Evolutionary conservation across 1,140 invertebrate genomes (phyloP), one percentile per base, ranked within the genome.

Genomic region (Whitmania pigra): DNA sequence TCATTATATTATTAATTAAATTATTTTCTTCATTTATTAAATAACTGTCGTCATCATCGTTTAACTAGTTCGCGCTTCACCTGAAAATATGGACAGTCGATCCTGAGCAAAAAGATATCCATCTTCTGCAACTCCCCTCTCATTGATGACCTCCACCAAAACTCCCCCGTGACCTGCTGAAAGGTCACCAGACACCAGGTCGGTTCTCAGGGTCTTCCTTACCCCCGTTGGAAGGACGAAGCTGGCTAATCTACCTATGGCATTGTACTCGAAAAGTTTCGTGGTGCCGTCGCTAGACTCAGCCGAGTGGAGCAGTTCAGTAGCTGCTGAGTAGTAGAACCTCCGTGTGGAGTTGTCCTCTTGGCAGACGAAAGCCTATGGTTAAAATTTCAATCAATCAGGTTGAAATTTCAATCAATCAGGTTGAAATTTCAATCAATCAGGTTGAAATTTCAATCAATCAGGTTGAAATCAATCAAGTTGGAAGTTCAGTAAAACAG

Each of bases 151-250:
- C 18, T 63, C 57, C 11, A 63, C 57, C 57, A n/a, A 25, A 22
- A 63, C 22, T 22, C 57, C 57, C 11, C 29, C 29, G 22, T 31
- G 57, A 7, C 29, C 57, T 2, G 22, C 29, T 2, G 22, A 25
- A 11, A 49, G 15, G 15, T 49, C 43, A 25, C 11, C 57, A 13
- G 9, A 31, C 22, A 63, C 80, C 69, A 82, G 77, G 74, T 81
- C 79, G 13, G 81, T 80, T 9, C 76, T 85, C 60, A 95, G 86
- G 72, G 88, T 86, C 20, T 93, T 86, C 71, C 88, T 88, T 83
- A 94, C 92, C 69, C 93, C 93, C 74, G 91, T 94, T 25, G 93
- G 91, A 76, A 94, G 85, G 66, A 92, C 90, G 31, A 92, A 88
- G 76, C 89, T 87, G 0, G 87, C 88, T 9, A 93, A 87, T 40